phyloP scores from a whole-genome alignment of 2,113 vertebrate genomes.

The Rutilus rutilus region DNA sequence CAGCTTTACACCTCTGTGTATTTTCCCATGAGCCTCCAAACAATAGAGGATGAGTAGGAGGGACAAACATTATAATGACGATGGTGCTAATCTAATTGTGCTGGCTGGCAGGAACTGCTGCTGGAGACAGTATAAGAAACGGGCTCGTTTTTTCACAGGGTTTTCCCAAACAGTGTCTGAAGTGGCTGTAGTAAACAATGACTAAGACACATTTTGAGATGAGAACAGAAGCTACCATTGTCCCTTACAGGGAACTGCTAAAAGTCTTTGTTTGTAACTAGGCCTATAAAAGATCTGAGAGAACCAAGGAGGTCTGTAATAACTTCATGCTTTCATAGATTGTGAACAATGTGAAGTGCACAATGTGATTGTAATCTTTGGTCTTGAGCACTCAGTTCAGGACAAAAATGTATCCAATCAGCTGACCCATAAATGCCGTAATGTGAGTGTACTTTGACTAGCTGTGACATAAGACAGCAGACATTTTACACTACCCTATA shows the following conservation, averaged over 20 bases:
- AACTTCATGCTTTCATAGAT: not conserved
- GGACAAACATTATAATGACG: constrained; percentile 40
- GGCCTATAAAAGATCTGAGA: not conserved
- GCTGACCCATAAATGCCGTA: not conserved
- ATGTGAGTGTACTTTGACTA: not conserved
- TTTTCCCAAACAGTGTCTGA: constrained; percentile 19
- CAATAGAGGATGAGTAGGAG: constrained; percentile 27
- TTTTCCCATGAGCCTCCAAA: constrained; percentile 20
- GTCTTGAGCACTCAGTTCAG: not conserved
- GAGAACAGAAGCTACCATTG: constrained; percentile 2
- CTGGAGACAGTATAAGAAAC: constrained; percentile 23
- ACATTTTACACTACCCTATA: not conserved
- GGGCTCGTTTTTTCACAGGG: constrained; percentile 7
- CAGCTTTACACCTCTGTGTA: not conserved
- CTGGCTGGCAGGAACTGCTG: constrained; percentile 31
- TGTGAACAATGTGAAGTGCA: no score
- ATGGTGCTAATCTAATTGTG: constrained; percentile 43
- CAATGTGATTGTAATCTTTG: not conserved
- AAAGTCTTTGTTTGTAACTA: not conserved
- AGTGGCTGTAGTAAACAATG: constrained; percentile 16
- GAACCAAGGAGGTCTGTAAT: not conserved
- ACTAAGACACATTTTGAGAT: not conserved
- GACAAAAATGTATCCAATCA: not conserved
- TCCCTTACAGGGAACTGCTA: not conserved
- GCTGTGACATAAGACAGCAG: not conserved